A percentile compares a stretch with the other conserved stretches of the same genome.
phyloP scores from a whole-genome alignment of 2,888 invertebrate species.

The Dorcus parallelipipedus region DNA sequence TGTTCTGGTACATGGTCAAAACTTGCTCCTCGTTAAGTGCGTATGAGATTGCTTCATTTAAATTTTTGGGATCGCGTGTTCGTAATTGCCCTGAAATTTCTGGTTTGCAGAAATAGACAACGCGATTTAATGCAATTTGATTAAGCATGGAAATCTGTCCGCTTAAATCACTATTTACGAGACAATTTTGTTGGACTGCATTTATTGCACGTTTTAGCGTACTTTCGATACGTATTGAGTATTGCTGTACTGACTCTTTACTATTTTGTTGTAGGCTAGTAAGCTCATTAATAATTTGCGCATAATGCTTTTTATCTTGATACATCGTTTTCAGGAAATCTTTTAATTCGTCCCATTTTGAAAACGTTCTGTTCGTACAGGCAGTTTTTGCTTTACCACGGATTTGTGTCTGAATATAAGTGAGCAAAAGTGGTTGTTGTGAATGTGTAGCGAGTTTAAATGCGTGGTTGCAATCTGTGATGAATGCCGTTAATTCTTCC shows the following conservation, averaged over 20 bases:
- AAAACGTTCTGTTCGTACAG: conserved; percentile 6
- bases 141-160: conserved; percentile 2
- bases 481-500: no score
- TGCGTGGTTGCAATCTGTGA: no score
- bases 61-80: conserved; percentile 5
- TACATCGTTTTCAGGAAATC: conserved; percentile 9
- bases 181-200: conserved; percentile 11
- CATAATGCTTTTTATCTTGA: conserved; percentile 8
- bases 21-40: conserved; percentile 8
- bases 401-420: conserved; percentile 10
- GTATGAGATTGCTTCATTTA: conserved; percentile 7
- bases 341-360: conserved; percentile 3
- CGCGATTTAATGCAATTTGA: not conserved
- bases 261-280: conserved; percentile 2
- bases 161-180: not conserved
- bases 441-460: conserved; percentile 6
- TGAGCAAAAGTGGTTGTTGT: conserved; percentile 6
- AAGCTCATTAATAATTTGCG: conserved; percentile 4
- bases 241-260: conserved; percentile 7
- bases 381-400: conserved; percentile 9
- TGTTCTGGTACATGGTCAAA: conserved; percentile 9
- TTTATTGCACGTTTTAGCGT: conserved; percentile 6
- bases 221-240: conserved; percentile 5
- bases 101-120: not conserved
- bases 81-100: conserved; percentile 1